Evolutionary conservation across 2,113 vertebrate species (phyloP).

Genomic region (Sula dactylatra): DNA sequence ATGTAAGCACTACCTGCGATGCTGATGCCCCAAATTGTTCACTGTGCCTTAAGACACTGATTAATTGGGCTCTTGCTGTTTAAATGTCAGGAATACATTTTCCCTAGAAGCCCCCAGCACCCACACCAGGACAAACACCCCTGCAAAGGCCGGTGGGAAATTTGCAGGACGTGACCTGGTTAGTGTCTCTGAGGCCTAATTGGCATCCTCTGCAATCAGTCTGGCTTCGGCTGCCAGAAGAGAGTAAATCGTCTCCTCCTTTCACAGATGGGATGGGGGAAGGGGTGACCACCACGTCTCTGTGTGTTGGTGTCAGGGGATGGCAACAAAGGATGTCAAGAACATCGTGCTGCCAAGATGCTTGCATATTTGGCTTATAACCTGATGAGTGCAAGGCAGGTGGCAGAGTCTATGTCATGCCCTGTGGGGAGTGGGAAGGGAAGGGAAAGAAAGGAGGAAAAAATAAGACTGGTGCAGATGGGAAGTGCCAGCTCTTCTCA

Average conservation of each 20-base stretch:
- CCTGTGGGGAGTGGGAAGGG: slow-evolving; percentile 15
- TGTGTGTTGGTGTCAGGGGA: slow-evolving; percentile 35
- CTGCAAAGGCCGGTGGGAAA: background rate
- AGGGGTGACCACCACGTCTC: slow-evolving; percentile 19
- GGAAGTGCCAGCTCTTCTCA: slow-evolving; percentile 36
- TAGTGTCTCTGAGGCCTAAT: slow-evolving; percentile 27
- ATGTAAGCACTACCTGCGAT: background rate
- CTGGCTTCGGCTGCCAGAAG: slow-evolving; percentile 30
- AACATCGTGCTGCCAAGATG: background rate
- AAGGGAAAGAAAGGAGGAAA: slow-evolving; percentile 21
- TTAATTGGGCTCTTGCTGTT: fast-evolving
- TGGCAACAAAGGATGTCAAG: slow-evolving; percentile 57
- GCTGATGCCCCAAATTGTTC: background rate
- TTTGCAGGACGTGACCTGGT: slow-evolving; percentile 9
- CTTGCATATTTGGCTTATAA: slow-evolving; percentile 57
- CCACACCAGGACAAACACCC: background rate
- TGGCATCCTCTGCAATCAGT: background rate
- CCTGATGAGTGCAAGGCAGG: slow-evolving; percentile 52
- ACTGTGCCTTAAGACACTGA: fast-evolving
- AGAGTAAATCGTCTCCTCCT: slow-evolving; percentile 28
- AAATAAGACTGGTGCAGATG: slow-evolving; percentile 45
- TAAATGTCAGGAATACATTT: fast-evolving
- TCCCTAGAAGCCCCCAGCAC: background rate
- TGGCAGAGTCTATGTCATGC: slow-evolving; percentile 58
- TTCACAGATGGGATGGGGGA: slow-evolving; percentile 56